Evolutionary conservation across 2,888 invertebrate genomes (phyloP).

Genomic region (Eristalis arbustorum): DNA sequence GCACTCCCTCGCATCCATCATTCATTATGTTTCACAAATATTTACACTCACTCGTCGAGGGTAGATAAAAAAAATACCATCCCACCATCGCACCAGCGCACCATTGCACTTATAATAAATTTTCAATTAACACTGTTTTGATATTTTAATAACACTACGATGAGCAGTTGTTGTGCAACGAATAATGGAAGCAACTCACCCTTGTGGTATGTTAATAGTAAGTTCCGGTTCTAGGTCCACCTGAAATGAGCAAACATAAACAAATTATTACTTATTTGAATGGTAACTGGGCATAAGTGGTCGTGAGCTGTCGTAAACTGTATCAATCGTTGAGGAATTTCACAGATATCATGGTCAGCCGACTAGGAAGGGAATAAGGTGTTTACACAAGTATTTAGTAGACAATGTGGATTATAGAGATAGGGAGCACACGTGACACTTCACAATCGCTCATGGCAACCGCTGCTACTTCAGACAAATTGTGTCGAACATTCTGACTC

Average conservation of each 20-base stretch:
- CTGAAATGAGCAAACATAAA: conserved; percentile 80
- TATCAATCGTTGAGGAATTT: neutral
- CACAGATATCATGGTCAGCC: neutral
- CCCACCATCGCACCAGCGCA: conserved; percentile 45
- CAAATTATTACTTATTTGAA: conserved; percentile 7
- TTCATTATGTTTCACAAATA: conserved; percentile 39
- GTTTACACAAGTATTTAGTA: neutral
- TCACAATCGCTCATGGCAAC: too few relatives aligned
- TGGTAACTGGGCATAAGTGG: neutral
- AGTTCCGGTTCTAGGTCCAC: conserved; percentile 90
- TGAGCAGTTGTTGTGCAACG: conserved; percentile 27
- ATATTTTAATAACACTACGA: conserved; percentile 46
- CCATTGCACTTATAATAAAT: conserved; percentile 43
- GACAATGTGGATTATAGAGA: too few relatives aligned
- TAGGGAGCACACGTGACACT: too few relatives aligned
- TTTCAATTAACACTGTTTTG: conserved; percentile 56
- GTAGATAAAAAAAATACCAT: conserved; percentile 51
- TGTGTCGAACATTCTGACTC: too few relatives aligned
- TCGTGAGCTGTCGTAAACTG: neutral
- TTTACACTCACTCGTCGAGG: conserved; percentile 21
- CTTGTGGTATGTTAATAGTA: conserved; percentile 87
- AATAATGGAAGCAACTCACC: conserved; percentile 84
- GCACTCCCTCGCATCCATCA: conserved; percentile 9
- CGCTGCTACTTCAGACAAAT: too few relatives aligned
- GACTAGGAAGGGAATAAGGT: neutral